phyloP scores from a whole-genome alignment of 2,888 invertebrate species.

The Coremacera marginata region DNA sequence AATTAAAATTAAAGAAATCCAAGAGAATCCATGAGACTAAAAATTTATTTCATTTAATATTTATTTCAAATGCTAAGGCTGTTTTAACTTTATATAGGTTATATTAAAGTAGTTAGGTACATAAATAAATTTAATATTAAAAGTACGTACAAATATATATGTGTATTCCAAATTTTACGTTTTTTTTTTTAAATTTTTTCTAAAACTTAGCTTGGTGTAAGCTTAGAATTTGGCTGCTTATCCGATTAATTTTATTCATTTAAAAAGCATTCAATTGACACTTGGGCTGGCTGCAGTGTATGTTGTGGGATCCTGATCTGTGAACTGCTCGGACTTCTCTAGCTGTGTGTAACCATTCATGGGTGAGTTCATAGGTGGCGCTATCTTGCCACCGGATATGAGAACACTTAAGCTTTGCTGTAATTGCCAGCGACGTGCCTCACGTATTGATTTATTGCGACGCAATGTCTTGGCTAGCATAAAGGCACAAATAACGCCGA shows the following conservation, averaged over 20 bases:
- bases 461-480: constrained; percentile 89
- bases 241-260: not conserved
- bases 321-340: constrained; percentile 57
- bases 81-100: no score
- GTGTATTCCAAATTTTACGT: no score
- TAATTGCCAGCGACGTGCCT: constrained; percentile 77
- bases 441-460: constrained; percentile 79
- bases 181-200: no score
- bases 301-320: constrained; percentile 58
- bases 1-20: no score
- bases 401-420: constrained; percentile 67
- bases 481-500: constrained; percentile 90
- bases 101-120: no score
- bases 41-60: no score
- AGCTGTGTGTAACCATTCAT: constrained; percentile 66
- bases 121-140: no score
- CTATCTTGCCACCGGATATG: constrained; percentile 62
- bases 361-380: constrained; percentile 57
- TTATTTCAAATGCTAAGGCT: no score
- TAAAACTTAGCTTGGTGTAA: no score
- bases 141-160: no score
- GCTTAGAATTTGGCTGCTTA: no score
- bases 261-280: constrained; percentile 62
- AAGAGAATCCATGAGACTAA: no score
- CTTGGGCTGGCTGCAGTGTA: constrained; percentile 67